Base-by-base conservation (phyloP, 2,888 invertebrate genomes). In the Epirrita christyi region DNA sequence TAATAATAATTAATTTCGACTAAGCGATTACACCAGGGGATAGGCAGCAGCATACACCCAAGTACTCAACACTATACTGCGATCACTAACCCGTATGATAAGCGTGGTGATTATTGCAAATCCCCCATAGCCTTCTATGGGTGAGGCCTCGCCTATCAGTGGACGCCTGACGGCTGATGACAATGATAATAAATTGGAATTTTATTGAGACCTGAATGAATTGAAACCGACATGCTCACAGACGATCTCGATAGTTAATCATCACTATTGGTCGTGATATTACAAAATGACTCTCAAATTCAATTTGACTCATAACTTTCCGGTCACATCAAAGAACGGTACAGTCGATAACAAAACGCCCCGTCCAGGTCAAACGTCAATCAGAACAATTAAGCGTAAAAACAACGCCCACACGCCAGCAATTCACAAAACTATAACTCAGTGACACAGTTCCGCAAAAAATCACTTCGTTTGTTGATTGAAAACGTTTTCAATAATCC, bases 401-500 rank as follows among this genome's bases (percentile, higher is more conserved):
- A 68, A 64, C 63, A 61, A 68, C 67, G 71, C 75, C 75, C 67
- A 72, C 75, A 59, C 63, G 59, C 49, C 50, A 55, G 71, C 70
- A 73, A 73, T 70, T 72, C 71, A 66, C 57, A 37, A 63, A 70
- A 73, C 68, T 64, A 75, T 68, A 70, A 69, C 70, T 61, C 59
- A 67, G 70, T 76, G 76, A 76, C 76, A 75, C 49, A 70, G 71
- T 75, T 64, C 50, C 64, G 74, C 75, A 78, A 83, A 85, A 85
- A 85, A 78, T 71, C 62, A 61, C 64, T 68, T 66, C 68, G 67
- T 70, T 69, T 74, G 75, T 75, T 73, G 76, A 85, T 85, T 80
- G 76, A 75, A 80, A 85, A 80, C 78, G 73, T 80, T 78, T 82
- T 83, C 81, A 81, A 83, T 86, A 84, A 85, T 81, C 82, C 81